phyloP scores from a whole-genome alignment of 2,888 invertebrate genomes.

The Hydraecia micacea region DNA sequence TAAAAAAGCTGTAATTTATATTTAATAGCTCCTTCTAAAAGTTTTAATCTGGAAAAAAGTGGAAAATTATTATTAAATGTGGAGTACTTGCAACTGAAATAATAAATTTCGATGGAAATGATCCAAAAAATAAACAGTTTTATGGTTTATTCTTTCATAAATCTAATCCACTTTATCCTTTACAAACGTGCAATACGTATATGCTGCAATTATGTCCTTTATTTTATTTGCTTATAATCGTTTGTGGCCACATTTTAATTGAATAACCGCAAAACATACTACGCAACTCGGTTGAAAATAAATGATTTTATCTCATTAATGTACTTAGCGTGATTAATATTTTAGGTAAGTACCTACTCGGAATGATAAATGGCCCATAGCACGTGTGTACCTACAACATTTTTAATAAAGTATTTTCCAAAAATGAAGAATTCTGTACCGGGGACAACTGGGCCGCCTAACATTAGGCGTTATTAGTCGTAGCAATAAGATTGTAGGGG shows the following conservation, averaged over 20 bases:
- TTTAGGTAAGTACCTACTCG: neutral
- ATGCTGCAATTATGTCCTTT: neutral
- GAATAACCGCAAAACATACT: slow-evolving; percentile 30
- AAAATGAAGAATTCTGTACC: neutral
- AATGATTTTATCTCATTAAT: slow-evolving; percentile 39
- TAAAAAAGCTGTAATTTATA: slow-evolving; percentile 21
- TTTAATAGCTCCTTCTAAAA: slow-evolving; percentile 7
- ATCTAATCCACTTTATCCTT: neutral
- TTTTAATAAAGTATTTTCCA: neutral
- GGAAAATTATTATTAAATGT: neutral
- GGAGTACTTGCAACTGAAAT: neutral
- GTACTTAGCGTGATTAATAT: slow-evolving; percentile 34
- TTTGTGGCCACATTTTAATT: slow-evolving; percentile 21
- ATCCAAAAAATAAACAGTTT: too few species aligned
- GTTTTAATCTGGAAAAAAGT: neutral
- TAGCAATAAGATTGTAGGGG: neutral
- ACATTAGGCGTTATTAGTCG: neutral
- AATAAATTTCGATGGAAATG: neutral
- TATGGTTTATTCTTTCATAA: neutral
- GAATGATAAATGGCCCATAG: neutral
- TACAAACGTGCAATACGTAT: neutral
- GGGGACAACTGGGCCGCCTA: neutral
- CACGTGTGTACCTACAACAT: neutral
- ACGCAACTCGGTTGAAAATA: slow-evolving; percentile 7
- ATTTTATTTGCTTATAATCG: neutral